A percentile compares a stretch with the other conserved stretches of the same genome.
Evolutionary conservation across 1,140 invertebrate species (phyloP).

Genomic region (Neodiprion virginianus): DNA sequence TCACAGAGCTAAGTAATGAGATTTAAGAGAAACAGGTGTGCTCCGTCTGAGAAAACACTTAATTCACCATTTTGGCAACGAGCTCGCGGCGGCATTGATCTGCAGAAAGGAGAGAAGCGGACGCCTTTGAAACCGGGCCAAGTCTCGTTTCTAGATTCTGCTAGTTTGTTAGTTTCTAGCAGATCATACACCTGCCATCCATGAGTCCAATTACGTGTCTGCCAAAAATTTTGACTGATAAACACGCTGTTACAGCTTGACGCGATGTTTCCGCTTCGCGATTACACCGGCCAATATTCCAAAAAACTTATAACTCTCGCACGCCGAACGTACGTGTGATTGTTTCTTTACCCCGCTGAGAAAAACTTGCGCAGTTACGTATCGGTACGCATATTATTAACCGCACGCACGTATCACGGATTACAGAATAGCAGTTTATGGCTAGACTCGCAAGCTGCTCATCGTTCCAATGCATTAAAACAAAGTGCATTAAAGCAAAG

Average conservation of each 20-base stretch:
- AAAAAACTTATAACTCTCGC: too few species aligned
- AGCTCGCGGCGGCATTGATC: not conserved
- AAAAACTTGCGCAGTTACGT: too few species aligned
- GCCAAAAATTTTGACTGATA: not conserved
- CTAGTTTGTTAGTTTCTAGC: not conserved
- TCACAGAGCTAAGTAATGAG: not conserved
- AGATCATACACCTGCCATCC: not conserved
- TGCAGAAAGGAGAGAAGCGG: not conserved
- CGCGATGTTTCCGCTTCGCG: too few species aligned
- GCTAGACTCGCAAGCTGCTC: too few species aligned
- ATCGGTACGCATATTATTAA: too few species aligned
- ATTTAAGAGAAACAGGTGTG: not conserved
- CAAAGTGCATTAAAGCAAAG: too few species aligned
- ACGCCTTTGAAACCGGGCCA: not conserved
- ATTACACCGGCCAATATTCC: too few species aligned
- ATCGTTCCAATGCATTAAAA: too few species aligned
- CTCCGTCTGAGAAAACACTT: not conserved
- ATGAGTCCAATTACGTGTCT: not conserved
- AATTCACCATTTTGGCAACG: conserved; percentile 5
- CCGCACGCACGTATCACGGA: too few species aligned
- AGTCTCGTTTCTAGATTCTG: not conserved
- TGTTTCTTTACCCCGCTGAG: too few species aligned
- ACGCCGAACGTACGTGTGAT: too few species aligned
- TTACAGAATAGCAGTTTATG: too few species aligned
- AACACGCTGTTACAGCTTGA: not conserved